A percentile compares a stretch with the other conserved stretches of the same genome.
Evolutionary conservation across 2,797 vertebrate species (phyloP).

Genomic region (Iguana delicatissima): DNA sequence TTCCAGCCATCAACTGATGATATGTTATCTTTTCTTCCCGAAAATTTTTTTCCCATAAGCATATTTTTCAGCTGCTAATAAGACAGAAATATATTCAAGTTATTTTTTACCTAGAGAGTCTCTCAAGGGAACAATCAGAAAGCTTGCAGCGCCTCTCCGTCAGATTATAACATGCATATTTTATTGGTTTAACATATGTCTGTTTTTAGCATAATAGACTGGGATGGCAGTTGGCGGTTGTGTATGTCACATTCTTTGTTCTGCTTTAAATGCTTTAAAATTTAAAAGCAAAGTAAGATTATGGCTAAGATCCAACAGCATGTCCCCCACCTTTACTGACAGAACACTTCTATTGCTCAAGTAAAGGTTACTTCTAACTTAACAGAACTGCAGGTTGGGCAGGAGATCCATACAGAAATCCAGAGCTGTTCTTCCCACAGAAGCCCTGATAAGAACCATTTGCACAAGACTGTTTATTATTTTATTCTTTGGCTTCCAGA

Average conservation of each 20-base stretch:
- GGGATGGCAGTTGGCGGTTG: background rate
- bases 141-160: background rate
- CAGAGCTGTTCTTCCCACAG: no score
- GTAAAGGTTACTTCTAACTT: background rate
- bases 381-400: no score
- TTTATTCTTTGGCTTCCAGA: no score
- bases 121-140: background rate
- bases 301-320: background rate
- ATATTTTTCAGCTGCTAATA: background rate
- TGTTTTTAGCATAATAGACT: background rate
- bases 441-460: no score
- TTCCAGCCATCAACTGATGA: background rate
- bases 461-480: no score
- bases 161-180: constrained; percentile 1
- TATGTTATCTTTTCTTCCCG: background rate
- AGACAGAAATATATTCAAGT: background rate
- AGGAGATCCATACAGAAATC: no score
- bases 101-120: background rate
- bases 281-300: background rate
- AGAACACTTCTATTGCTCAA: background rate
- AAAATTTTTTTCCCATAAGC: background rate
- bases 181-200: background rate
- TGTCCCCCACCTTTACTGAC: background rate
- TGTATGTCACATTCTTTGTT: background rate
- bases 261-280: background rate